Evolutionary conservation across 2,888 invertebrate genomes (phyloP).

Genomic region (Drosophila hawaiiensis): DNA sequence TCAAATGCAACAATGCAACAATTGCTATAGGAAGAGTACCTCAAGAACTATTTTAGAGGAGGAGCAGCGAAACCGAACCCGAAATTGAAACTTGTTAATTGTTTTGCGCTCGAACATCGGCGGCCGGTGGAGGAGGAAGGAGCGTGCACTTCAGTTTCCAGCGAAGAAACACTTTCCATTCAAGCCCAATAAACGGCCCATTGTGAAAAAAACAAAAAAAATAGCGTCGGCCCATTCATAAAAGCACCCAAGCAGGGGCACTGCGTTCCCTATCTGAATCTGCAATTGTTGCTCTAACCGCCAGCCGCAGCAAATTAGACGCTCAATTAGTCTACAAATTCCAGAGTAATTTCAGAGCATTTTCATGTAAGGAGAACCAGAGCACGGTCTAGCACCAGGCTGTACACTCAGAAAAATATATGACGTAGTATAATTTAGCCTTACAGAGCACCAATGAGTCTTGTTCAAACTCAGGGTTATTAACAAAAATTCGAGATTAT

Average conservation of each 20-base stretch:
- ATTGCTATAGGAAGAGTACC: constrained; percentile 44
- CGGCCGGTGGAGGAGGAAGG: constrained; percentile 30
- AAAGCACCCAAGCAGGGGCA: constrained; percentile 53
- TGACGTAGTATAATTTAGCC: no score
- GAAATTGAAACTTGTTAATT: constrained; percentile 76
- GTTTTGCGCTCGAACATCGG: constrained; percentile 77
- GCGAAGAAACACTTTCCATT: constrained; percentile 76
- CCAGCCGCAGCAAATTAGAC: constrained; percentile 74
- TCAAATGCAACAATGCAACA: constrained; percentile 58
- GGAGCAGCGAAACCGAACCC: constrained; percentile 25
- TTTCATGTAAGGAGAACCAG: neutral
- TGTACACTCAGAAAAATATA: neutral
- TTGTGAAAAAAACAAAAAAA: constrained; percentile 45
- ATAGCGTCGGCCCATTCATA: constrained; percentile 64
- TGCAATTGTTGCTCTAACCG: constrained; percentile 65
- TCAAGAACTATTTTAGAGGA: constrained; percentile 23
- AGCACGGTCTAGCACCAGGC: neutral
- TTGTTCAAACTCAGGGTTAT: neutral
- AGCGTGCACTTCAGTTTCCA: constrained; percentile 64
- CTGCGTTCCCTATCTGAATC: constrained; percentile 28
- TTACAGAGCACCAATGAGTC: neutral
- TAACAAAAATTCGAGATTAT: neutral
- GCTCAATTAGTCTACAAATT: constrained; percentile 75
- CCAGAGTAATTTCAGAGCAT: constrained; percentile 59
- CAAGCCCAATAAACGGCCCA: constrained; percentile 71